These are phyloP conservation scores for Metridium senile DNA, from an alignment of 92 coral and sea anemone genomes.

Conservation along the genomic window DNA sequence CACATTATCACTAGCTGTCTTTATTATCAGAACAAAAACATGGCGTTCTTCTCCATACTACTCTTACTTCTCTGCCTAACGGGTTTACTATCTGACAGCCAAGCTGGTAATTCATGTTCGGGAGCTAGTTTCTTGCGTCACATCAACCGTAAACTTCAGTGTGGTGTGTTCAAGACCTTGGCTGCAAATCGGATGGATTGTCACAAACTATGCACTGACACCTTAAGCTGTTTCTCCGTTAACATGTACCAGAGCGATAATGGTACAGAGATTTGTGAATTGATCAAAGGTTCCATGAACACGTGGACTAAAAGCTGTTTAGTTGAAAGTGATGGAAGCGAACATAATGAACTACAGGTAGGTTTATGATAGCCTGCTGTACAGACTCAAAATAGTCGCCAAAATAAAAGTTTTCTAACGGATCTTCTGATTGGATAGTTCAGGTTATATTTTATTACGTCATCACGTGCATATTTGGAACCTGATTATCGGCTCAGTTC, in stretches of 20 bases:
- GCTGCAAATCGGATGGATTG: not conserved
- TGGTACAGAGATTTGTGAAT: not conserved
- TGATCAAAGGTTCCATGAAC: not conserved
- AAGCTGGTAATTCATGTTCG: not conserved
- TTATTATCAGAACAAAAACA: no score
- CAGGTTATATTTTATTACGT: no score
- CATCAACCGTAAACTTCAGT: not conserved
- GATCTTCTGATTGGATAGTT: no score
- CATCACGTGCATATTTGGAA: no score
- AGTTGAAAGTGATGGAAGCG: not conserved
- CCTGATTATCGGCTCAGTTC: no score
- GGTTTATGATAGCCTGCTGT: no score
- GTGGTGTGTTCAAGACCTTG: not conserved
- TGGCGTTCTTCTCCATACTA: no score
- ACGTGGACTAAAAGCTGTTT: not conserved
- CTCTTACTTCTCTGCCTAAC: no score
- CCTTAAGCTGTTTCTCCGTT: not conserved
- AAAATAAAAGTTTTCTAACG: no score
- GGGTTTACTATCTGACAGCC: no score
- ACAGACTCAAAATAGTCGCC: no score
- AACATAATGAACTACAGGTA: not conserved
- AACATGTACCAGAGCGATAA: not conserved
- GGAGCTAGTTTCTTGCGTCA: not conserved
- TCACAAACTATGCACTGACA: not conserved
- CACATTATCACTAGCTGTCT: no score